Base-by-base conservation (phyloP, 1,140 invertebrate genomes). In the Cotesia glomerata region DNA sequence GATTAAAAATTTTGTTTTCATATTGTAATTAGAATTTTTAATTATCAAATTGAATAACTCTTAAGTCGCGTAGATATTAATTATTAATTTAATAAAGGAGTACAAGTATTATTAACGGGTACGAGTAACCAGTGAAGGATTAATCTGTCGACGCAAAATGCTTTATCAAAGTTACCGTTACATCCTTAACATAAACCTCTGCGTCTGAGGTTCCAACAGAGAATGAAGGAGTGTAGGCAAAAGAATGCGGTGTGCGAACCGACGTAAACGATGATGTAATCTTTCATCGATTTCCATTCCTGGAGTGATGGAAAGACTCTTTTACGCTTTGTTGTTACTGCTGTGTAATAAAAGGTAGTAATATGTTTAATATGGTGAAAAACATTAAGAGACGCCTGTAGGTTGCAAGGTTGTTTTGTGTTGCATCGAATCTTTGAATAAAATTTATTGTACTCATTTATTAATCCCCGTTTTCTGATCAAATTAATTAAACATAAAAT, bases 201-300 rank as follows among this genome's bases (percentile, higher is more conserved):
- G 14, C 34, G 16, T 51, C 8, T 36, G 39, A 66, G 35, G 39
- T 18, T 11, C 13, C 34, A 26, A 64, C 39, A 49, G 36, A 56
- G 61, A 52, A 52, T 52, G 51, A 66, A 69, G 7, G 54, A 32
- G 69, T 64, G 35, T 52, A 64, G n/a, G 52, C 13, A 18, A 64
- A 72, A 66, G 52, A 66, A 71, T 71, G 62, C 39, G 5, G 14
- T 64, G 35, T 49, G 39, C 61, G 61, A 54, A 71, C 52, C 61
- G 59, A 58, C 36, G 8, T 26, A n/a, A 58, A 18, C n/a, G 34
- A 72, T 35, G 62, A 71, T 72, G 45, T 64, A 71, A 56, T 63
- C 51, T 45, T 45, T 16, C 51, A 72, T 59, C 32, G 70, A 72
- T 72, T 51, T 39, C 70, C 70, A 72, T 72, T 72, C 52, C 32